Evolutionary conservation across 2,797 vertebrate genomes (phyloP).

Genomic region (Acipenser ruthenus): DNA sequence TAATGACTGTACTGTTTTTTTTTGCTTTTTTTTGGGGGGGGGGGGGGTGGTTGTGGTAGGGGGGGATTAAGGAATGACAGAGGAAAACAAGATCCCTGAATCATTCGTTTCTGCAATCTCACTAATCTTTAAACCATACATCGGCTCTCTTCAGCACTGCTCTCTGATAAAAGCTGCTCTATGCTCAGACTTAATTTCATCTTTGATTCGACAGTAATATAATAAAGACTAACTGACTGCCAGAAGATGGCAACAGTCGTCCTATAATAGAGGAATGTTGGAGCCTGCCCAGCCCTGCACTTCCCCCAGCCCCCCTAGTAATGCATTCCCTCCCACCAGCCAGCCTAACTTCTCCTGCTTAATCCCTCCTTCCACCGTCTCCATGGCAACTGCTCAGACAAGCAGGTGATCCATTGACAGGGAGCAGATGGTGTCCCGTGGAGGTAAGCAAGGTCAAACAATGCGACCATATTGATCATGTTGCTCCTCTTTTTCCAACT

Average conservation of each 20-base stretch:
- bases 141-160: no score
- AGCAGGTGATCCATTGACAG: conserved; percentile 99
- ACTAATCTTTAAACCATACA: no score
- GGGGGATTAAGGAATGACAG: no score
- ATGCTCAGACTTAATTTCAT: not conserved
- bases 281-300: conserved; percentile 4
- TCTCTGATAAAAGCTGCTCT: no score
- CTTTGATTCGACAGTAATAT: no score
- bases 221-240: conserved; percentile 12
- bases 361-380: conserved; percentile 70
- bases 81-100: no score
- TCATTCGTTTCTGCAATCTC: no score
- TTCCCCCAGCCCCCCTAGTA: conserved; percentile 19
- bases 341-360: conserved; percentile 57
- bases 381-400: conserved; percentile 80
- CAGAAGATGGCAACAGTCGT: conserved; percentile 56
- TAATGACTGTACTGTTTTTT: no score
- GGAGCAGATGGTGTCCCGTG: conserved; percentile 95
- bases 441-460: conserved; percentile 87
- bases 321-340: conserved; percentile 46
- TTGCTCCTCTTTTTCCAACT: conserved; percentile 62
- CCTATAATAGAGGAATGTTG: conserved; percentile 6
- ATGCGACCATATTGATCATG: conserved; percentile 85
- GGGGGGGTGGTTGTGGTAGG: no score
- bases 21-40: no score